phyloP scores from a whole-genome alignment of 2,113 vertebrate genomes.

The Centrocercus urophasianus region DNA sequence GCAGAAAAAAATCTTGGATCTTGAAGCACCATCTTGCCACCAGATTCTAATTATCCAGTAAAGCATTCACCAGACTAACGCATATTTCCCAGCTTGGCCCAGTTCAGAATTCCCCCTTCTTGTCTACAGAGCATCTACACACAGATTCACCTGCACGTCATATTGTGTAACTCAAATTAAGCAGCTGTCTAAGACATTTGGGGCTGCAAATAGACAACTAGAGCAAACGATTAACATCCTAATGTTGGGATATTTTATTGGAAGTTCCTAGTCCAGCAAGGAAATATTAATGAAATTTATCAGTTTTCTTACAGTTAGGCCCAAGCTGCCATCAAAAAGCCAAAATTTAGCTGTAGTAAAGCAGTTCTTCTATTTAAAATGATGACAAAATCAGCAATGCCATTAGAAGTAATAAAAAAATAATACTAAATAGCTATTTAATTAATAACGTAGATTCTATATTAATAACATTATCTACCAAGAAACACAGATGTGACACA shows the following conservation, averaged over 20 bases:
- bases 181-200: background rate
- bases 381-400: background rate
- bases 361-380: background rate
- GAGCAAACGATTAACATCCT: background rate
- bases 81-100: background rate
- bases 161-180: slow-evolving; percentile 20
- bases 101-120: background rate
- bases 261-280: background rate
- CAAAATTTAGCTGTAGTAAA: background rate
- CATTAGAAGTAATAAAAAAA: background rate
- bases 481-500: background rate
- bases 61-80: background rate
- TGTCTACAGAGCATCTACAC: background rate
- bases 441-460: background rate
- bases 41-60: background rate
- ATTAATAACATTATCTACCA: background rate
- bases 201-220: background rate
- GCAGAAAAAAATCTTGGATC: background rate
- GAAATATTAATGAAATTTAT: background rate
- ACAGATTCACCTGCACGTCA: background rate
- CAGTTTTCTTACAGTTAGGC: background rate
- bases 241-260: background rate
- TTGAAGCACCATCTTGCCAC: background rate
- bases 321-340: background rate
- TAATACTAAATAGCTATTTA: background rate